Evolutionary conservation across 2,113 vertebrate genomes (phyloP), one percentile per base, ranked within the genome.

Genomic region (Coryphaenoides rupestris): DNA sequence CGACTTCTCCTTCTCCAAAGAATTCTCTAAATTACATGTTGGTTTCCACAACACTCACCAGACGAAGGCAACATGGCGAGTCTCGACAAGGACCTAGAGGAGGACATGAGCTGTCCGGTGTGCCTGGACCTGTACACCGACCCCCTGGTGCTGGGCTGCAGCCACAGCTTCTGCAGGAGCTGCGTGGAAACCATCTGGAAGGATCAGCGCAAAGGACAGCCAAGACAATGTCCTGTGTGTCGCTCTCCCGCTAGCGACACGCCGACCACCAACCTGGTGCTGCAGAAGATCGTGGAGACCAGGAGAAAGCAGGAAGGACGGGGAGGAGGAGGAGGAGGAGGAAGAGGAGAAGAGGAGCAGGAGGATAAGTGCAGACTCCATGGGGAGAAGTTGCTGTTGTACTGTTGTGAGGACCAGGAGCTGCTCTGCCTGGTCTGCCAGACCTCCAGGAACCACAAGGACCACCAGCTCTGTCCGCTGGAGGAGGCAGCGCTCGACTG

Each of bases 151-250:
- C 55, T 75, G 49, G 13, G 21, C 28, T 75, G 73, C 45, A 68
- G 73, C 63, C 73, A 75, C 68, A 75, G 73, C 68, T 75, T 75
- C 68, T 75, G 73, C 64, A 53, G 40, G 40, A 1, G 3, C 28
- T 75, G 73, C 56, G 23, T 75, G 54, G 65, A 62, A 5, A 52
- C 1, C 7, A 60, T 19, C 62, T 74, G 66, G 66, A 66, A 3
- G 26, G 9, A 22, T 13, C 46, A n/a, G 19, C 10, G n/a, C n/a
- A n/a, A n/a, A n/a, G n/a, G n/a, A n/a, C n/a, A 4, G 46, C 14
- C 12, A 9, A 46, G 22, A 13, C 1, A 24, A 2, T 69, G 58
- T 19, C 66, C 72, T 2, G 16, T 55, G 16, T 74, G 72, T 54
- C 23, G 62, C 19, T 21, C 26, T 5, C 13, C n/a, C 16, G 5